Conservation (phyloP, 2,888 invertebrate species). For the Rugalucina vietnamica region DNA sequence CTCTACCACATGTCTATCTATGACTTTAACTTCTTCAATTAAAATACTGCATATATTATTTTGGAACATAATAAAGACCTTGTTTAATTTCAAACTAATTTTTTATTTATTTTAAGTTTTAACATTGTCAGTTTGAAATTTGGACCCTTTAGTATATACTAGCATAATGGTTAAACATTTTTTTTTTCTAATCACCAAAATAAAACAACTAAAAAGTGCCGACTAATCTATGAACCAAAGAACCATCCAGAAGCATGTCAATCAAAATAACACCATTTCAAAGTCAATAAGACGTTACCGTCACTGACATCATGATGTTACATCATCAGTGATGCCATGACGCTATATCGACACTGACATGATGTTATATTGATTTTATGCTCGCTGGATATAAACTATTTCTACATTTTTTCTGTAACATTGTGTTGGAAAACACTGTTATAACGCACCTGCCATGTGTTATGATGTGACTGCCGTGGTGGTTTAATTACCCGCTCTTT, state of each 20-base stretch:
- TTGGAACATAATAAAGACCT: no score
- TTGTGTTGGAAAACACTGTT: constrained; percentile 55
- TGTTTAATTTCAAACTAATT: no score
- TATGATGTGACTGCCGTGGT: constrained; percentile 38
- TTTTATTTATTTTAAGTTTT: no score
- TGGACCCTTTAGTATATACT: no score
- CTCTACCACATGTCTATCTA: constrained; percentile 1
- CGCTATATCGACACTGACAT: no score
- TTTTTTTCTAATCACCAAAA: background rate
- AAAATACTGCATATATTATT: constrained; percentile 12
- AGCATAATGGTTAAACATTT: background rate
- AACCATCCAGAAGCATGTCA: no score
- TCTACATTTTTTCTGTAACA: background rate
- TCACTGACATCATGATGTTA: no score
- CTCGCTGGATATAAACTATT: no score
- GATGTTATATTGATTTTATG: no score
- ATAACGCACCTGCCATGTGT: constrained; percentile 60
- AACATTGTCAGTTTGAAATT: no score
- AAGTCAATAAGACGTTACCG: no score
- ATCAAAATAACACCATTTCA: background rate
- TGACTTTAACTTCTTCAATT: constrained; percentile 35
- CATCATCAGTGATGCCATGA: no score
- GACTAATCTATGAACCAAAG: background rate
- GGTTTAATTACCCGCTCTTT: constrained; percentile 52
- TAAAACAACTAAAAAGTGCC: background rate